Percentiles rank a stretch among this genome's conserved stretches.
These are phyloP conservation scores for Acomys russatus DNA, from an alignment of 2,797 vertebrate genomes.

Conservation along the genomic window DNA sequence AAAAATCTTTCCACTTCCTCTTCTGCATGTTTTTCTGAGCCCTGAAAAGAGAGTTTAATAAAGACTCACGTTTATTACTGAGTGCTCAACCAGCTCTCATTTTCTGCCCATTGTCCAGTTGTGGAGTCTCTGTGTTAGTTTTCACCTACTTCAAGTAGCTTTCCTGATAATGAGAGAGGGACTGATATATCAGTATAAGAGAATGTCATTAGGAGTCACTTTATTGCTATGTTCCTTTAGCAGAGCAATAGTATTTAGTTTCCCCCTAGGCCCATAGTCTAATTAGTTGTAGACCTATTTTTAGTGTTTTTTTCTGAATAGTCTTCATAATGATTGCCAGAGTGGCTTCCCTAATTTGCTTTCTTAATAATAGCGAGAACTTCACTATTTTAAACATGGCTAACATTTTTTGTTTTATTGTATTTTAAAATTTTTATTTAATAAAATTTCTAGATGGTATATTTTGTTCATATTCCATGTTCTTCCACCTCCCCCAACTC, in stretches of 20 bases:
- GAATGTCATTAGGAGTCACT: background rate
- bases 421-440: background rate
- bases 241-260: background rate
- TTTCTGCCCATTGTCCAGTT: background rate
- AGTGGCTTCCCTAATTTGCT: background rate
- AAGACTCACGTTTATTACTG: background rate
- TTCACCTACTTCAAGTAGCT: background rate
- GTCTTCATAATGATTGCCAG: background rate
- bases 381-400: constrained; percentile 5
- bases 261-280: background rate
- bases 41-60: background rate
- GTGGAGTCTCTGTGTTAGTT: background rate
- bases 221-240: too few relatives aligned
- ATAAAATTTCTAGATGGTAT: background rate
- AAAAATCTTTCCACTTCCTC: background rate
- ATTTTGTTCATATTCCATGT: background rate
- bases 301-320: background rate
- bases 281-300: background rate
- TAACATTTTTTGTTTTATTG: background rate
- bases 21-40: background rate
- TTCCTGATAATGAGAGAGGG: background rate
- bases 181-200: background rate
- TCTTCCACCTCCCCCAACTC: background rate
- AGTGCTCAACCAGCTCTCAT: too few relatives aligned
- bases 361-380: background rate